A percentile compares a stretch with the other conserved stretches of the same genome.
Evolutionary conservation across 2,797 vertebrate genomes (phyloP).

Genomic region (Rhinophrynus dorsalis): DNA sequence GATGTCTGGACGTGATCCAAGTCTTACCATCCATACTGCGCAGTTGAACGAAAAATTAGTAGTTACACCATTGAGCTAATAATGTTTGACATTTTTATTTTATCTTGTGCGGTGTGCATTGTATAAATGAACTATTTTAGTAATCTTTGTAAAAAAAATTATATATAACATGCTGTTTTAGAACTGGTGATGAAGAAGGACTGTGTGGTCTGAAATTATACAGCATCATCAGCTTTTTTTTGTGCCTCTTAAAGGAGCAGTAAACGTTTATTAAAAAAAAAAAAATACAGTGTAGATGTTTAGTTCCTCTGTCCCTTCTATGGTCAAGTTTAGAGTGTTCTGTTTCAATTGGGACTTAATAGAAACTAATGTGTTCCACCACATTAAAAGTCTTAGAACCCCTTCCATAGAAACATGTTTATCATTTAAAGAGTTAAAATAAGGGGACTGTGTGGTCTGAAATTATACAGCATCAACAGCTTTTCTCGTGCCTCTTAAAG

Average conservation of each 20-base stretch:
- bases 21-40: slow-evolving; percentile 63
- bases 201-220: neutral
- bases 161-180: slow-evolving; percentile 19
- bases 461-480: neutral
- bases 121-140: slow-evolving; percentile 57
- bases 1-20: slow-evolving; percentile 69
- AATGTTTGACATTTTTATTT: slow-evolving; percentile 71
- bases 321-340: too few relatives aligned
- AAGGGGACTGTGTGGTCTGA: neutral
- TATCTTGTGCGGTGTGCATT: slow-evolving; percentile 57
- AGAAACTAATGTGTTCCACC: too few relatives aligned
- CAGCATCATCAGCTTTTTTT: neutral
- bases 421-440: too few relatives aligned
- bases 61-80: slow-evolving; percentile 69
- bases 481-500: too few relatives aligned
- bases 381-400: too few relatives aligned
- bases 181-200: neutral
- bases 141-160: slow-evolving; percentile 52
- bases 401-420: too few relatives aligned
- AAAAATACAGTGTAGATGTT: too few relatives aligned
- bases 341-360: too few relatives aligned
- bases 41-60: slow-evolving; percentile 68
- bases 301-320: too few relatives aligned
- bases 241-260: too few relatives aligned
- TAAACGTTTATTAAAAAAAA: too few relatives aligned